Conservation (phyloP, 2,888 invertebrate genomes). For the Caenorhabditis plicata region DNA sequence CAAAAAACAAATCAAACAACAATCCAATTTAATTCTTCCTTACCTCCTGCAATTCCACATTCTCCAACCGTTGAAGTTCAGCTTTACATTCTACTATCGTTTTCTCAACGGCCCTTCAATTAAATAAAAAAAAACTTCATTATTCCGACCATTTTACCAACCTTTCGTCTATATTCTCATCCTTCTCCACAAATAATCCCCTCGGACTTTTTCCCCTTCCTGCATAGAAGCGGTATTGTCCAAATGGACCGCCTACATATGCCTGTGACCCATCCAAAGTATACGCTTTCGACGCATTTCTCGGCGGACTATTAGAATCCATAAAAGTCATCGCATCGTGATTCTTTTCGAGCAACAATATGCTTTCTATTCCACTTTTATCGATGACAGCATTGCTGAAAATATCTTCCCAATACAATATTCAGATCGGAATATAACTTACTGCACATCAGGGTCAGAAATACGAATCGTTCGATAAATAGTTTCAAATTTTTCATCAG, state of each 20-base stretch:
- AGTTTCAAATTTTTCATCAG: constrained; percentile 1
- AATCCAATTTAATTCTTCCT: neutral
- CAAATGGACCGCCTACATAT: constrained; percentile 7
- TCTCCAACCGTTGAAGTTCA: neutral
- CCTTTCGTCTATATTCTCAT: constrained; percentile 6
- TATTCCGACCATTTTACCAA: too few species aligned
- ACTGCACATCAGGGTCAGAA: constrained; percentile 26
- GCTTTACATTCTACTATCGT: neutral
- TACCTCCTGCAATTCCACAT: neutral
- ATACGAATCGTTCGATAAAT: constrained; percentile 13
- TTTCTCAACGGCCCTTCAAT: too few species aligned
- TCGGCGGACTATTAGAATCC: constrained; percentile 44
- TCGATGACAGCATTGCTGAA: constrained; percentile 50
- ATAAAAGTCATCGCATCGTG: constrained; percentile 48
- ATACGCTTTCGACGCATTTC: constrained; percentile 28
- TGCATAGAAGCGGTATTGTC: constrained; percentile 29
- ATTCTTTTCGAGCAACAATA: constrained; percentile 47
- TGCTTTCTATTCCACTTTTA: constrained; percentile 33
- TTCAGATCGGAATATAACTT: neutral
- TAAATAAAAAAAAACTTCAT: too few species aligned
- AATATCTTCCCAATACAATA: neutral
- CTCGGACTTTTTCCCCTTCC: neutral
- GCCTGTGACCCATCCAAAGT: constrained; percentile 40
- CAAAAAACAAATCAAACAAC: too few species aligned
- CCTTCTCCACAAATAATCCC: constrained; percentile 3